Evolutionary conservation across 1,140 invertebrate genomes (phyloP), one percentile per base, ranked within the genome.

Genomic region (Diabrotica virgifera): DNA sequence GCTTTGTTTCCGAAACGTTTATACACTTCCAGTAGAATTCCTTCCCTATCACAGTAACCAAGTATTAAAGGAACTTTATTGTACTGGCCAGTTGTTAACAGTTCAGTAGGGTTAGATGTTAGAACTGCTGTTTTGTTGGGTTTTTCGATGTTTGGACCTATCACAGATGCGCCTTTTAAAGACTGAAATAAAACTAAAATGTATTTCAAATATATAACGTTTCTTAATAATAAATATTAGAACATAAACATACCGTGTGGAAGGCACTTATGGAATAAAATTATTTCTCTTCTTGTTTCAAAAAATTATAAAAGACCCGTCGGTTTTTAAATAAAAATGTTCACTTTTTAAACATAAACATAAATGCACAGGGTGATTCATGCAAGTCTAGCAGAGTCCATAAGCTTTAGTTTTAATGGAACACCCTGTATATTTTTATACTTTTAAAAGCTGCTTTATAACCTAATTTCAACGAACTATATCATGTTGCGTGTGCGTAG

Each of bases 11-110:
- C 24, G 4, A 24, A 24, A 24, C 24, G 24, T 9, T 51, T 11
- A 52, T 52, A 36, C 5, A n/a, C n/a, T 12, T 52, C 51, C 10
- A 38, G 36, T 12, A 61, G 12, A 9, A 52, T 9, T 46, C 11
- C 5, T 53, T 35, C 57, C 5, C 6, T 40, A 11, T n/a, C n/a
- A 37, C 10, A 13, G 36, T 64, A 56, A 56, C 54, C 54, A 14
- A 13, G 1, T 13, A 56, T 36, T 13, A 56, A 56, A 13, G 54
- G 12, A 13, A 56, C 12, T 5, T 5, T 56, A 4, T 13, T 56
- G 54, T 56, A 14, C 9, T 13, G 10, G 9, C 12, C 12, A 14
- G 54, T n/a, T 13, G 9, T 13, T 9, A 56, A n/a, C 5, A 56
- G 9, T 9, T 14, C 54, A 14, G 5, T 14, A 10, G 12, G 54